These are phyloP conservation scores for Drosophila funebris DNA, from an alignment of 1,140 invertebrate genomes.

Conservation along the genomic window DNA sequence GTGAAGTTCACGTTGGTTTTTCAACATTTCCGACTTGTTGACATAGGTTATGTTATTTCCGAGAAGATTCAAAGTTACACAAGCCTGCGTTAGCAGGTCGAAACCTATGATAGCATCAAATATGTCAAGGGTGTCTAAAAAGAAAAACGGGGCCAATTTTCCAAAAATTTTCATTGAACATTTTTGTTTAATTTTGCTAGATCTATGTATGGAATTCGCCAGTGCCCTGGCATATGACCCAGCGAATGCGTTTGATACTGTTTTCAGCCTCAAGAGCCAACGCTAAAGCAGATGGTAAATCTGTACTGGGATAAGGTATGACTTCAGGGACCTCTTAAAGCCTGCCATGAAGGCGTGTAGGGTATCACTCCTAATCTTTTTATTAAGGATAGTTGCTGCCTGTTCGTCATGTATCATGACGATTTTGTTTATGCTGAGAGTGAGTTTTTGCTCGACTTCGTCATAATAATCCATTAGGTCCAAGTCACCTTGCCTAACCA, in stretches of 20 bases:
- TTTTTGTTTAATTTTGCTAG: background rate
- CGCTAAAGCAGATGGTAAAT: conserved; percentile 5
- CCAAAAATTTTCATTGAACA: conserved; percentile 6
- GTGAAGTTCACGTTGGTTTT: background rate
- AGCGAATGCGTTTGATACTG: background rate
- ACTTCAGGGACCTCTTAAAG: background rate
- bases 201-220: conserved; percentile 5
- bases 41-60: too few relatives aligned
- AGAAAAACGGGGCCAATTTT: background rate
- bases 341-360: too few relatives aligned
- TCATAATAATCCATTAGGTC: too few relatives aligned
- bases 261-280: background rate
- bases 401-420: background rate
- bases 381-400: background rate
- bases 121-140: background rate
- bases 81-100: too few relatives aligned
- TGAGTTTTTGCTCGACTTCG: too few relatives aligned
- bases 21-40: background rate
- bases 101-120: too few relatives aligned
- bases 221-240: background rate
- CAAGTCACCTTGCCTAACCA: too few relatives aligned
- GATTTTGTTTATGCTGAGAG: background rate
- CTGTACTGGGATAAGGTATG: background rate
- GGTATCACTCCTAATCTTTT: background rate
- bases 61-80: too few relatives aligned